Base-by-base conservation (phyloP, 1,140 invertebrate species). In the Cyclina sinensis region DNA sequence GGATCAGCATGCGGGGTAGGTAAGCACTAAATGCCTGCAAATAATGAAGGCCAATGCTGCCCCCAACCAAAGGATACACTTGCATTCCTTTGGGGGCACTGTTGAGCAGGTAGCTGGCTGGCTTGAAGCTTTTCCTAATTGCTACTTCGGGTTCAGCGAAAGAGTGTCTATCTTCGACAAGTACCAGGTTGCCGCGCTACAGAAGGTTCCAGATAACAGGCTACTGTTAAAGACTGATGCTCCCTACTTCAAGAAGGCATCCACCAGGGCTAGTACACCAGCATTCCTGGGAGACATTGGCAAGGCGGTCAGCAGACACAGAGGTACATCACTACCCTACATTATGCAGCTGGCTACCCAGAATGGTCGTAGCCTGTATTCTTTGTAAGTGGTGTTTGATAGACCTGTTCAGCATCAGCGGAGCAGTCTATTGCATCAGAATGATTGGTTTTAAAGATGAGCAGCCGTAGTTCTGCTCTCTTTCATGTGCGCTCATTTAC, bases 141-240 rank as follows among this genome's bases (percentile, higher is more conserved):
- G 39, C 27, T 83, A 51, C 37, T 70, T 39, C 32, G 81, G 81
- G 16, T 83, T 83, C 37, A 83, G 54, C 32, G 21, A 2, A 0
- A 37, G 43, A 27, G 81, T 83, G 12, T 0, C 14, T 5, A 39
- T 21, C 16, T 83, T 83, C 39, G 62, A 83, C 59, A 70, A 16
- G 24, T 30, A 68, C 62, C 81, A 83, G 62, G 18, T 68, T 1
- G 81, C 54, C 5, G 81, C 62, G 1, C 32, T 83, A 4, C 27
- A 30, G 24, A 3, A 21, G n/a, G 65, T 83, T 18, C 81, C 81
- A 70, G 27, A 27, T 1, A 43, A 21, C 27, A n/a, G n/a, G 81
- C 68, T 16, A 68, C 78, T n/a, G n/a, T n/a, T n/a, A 7, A n/a
- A n/a, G n/a, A n/a, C n/a, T n/a, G 78, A 80, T 35, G 78, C 81